Evolutionary conservation across 1,140 invertebrate genomes (phyloP).

Genomic region (Euwallacea fornicatus): DNA sequence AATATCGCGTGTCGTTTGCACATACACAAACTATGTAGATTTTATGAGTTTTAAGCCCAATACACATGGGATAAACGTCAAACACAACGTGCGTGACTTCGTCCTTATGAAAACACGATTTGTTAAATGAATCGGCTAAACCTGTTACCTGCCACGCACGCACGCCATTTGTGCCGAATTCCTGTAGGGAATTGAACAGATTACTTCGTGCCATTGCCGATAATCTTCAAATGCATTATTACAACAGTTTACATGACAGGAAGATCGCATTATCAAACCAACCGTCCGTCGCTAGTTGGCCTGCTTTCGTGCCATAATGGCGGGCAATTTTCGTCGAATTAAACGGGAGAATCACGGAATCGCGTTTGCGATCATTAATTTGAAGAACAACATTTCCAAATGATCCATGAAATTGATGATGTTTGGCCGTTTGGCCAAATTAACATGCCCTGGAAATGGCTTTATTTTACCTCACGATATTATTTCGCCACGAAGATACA

Average conservation of each 20-base stretch:
- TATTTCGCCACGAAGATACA: neutral
- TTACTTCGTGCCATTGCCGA: neutral
- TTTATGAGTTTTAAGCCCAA: neutral
- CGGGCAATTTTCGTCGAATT: slow-evolving; percentile 21
- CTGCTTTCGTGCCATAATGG: slow-evolving; percentile 11
- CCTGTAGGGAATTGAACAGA: neutral
- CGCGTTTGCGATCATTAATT: slow-evolving; percentile 30
- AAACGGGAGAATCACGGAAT: slow-evolving; percentile 19
- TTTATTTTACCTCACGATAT: slow-evolving; percentile 16
- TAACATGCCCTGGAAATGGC: slow-evolving; percentile 15
- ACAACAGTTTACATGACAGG: slow-evolving; percentile 3
- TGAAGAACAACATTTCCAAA: slow-evolving; percentile 33
- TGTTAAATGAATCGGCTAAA: slow-evolving; percentile 1
- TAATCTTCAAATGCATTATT: slow-evolving; percentile 6
- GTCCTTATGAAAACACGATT: neutral
- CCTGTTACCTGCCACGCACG: neutral
- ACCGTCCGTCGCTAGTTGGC: slow-evolving; percentile 3
- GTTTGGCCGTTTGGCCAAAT: slow-evolving; percentile 15
- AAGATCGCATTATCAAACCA: slow-evolving; percentile 1
- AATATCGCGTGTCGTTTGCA: too few relatives aligned
- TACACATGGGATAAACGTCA: neutral
- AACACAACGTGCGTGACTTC: neutral
- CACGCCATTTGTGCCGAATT: neutral
- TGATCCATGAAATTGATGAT: slow-evolving; percentile 32
- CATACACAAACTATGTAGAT: too few relatives aligned